Evolutionary conservation across 2,113 vertebrate species (phyloP), one percentile per base, ranked within the genome.

Genomic region (Fulica atra): DNA sequence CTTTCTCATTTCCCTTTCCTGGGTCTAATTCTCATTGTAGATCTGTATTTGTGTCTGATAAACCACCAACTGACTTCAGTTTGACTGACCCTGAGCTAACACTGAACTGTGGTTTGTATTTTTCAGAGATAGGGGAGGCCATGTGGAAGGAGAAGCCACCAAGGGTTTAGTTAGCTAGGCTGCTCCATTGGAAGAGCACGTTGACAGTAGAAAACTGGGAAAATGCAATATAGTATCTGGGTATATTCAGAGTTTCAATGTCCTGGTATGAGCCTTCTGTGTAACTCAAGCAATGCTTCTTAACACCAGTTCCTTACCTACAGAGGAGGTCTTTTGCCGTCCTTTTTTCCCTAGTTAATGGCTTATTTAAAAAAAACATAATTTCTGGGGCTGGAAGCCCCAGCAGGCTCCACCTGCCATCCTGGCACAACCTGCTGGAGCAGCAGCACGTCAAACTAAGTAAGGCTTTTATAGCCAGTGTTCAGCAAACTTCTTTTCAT

Each of bases 391-490:
- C 59, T 93, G 80, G 91, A 93, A 91, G 83, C 24, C 57, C 63
- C 86, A 92, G 83, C 78, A 79, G 89, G 95, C 59, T 89, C 31
- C 92, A 94, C 93, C 87, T 94, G 89, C 89, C 92, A 54, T 61
- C 53, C 72, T 81, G 95, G 93, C 92, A 86, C 57, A 88, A 61
- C 73, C 31, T 2, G 6, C 83, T 73, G 92, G 73, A 94, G 46
- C 65, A 87, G 92, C 81, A 92, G 92, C 81, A 38, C 26, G 51
- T 83, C 84, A 79, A 59, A 59, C 59, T 38, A 42, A 38, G 69
- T 6, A 59, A 64, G 29, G 61, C 66, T 78, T 91, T 86, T 38
- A 23, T 4, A 73, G 68, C 16, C 74, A 44, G 48, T 4, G 2
- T 76, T 77, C 68, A 87, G 92, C 84, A 92, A 88, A 72, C 5